Base-by-base conservation (phyloP, 2,113 vertebrate genomes). In the Oncorhynchus kisutch region DNA sequence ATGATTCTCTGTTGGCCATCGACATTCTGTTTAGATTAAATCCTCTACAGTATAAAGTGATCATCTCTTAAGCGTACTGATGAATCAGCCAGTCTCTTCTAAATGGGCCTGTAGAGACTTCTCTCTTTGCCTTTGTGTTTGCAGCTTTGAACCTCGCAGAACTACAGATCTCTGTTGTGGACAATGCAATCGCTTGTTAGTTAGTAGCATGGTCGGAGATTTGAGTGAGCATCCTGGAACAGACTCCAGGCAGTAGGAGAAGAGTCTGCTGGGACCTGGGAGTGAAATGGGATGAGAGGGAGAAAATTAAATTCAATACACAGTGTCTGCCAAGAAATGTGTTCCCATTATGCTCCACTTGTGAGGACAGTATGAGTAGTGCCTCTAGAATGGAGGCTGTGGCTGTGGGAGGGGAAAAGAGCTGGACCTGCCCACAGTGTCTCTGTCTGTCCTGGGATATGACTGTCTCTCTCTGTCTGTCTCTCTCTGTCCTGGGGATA, bases 181-280 rank as follows among this genome's bases (percentile, higher is more conserved):
- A 60, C 48, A 69, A 64, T n/a, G 68, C 14, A 18, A 18, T 39
- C 68, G 64, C 70, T 64, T 82, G 70, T 80, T 29, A 3, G 54
- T 22, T 29, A 29, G 20, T 73, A 45, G 20, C 45, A 66, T 54
- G 59, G 65, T 54, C 45, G 45, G 31, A 72, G 72, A 59, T 65
- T n/a, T 62, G n/a, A 54, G 67, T 31, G 31, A 59, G 72, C 72
- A 59, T 76, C 73, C 71, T 71, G 62, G 75, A 72, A 67, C 69
- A 34, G 39, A n/a, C 2, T 29, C 72, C 39, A 25, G 51, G 60
- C 8, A 24, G 3, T 18, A 54, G 34, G 22, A 73, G 25, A 45
- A 66, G 70, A 9, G 57, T 29, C 3, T 18, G 24, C 16, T 64
- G 59, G 20, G 72, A 20, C 45, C 22, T 27, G 39, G 39, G n/a